A percentile compares a stretch with the other conserved stretches of the same genome.
Evolutionary conservation across 1,140 invertebrate genomes (phyloP).

Genomic region (Drosophila arizonae): DNA sequence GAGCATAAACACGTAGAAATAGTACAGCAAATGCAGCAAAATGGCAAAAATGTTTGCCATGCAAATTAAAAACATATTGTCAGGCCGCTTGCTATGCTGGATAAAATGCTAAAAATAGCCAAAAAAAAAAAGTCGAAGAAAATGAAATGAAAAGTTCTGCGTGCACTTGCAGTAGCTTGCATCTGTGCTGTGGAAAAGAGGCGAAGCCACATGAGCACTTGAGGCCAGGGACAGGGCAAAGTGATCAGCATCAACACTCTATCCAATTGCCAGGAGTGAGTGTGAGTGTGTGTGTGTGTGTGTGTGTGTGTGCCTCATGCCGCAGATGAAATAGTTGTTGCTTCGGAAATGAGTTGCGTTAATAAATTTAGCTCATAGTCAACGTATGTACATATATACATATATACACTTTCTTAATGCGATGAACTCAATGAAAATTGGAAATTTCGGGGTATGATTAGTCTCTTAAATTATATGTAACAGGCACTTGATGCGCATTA

Average conservation of each 20-base stretch:
- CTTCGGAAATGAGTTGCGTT: slow-evolving; percentile 70
- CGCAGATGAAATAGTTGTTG: slow-evolving; percentile 42
- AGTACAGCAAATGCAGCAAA: slow-evolving; percentile 51
- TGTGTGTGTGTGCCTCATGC: slow-evolving; percentile 62
- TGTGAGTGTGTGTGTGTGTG: not conserved
- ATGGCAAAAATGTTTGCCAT: slow-evolving; percentile 35
- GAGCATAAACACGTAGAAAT: slow-evolving; percentile 34
- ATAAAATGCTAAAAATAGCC: slow-evolving; percentile 64
- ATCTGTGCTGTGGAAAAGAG: not conserved
- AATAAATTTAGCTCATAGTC: slow-evolving; percentile 77
- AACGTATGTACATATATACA: slow-evolving; percentile 11
- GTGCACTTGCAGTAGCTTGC: slow-evolving; percentile 6
- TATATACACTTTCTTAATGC: slow-evolving; percentile 2
- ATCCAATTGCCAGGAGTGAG: slow-evolving; percentile 35
- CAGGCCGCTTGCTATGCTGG: slow-evolving; percentile 46
- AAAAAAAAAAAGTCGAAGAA: slow-evolving; percentile 36
- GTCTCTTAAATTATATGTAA: no score
- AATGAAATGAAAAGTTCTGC: slow-evolving; percentile 4
- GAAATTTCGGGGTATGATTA: no score
- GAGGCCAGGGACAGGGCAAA: slow-evolving; percentile 50
- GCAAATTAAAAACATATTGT: slow-evolving; percentile 80
- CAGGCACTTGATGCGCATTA: no score
- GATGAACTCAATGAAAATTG: not conserved
- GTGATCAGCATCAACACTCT: slow-evolving; percentile 60
- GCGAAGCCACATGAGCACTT: slow-evolving; percentile 34